Base-by-base conservation (phyloP, 1,140 invertebrate genomes). In the Lamellibrachia luymesi region DNA sequence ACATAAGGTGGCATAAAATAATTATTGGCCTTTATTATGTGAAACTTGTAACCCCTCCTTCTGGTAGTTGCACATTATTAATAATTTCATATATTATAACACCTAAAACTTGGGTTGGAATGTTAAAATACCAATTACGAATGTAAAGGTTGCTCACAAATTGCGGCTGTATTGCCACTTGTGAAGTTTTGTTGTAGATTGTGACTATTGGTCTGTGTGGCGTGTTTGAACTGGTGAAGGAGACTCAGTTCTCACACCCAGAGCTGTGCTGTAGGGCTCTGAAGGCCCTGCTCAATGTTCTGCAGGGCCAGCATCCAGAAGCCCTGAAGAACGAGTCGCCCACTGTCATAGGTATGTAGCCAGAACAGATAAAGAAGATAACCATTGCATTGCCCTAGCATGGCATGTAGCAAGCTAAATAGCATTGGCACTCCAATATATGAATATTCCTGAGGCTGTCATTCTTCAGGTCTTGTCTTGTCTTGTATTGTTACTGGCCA, bases 271-370 rank as follows among this genome's bases (percentile, higher is more conserved):
- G 98, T 89, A 98, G 98, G 96, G 98, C 98, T 52, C 96, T 99
- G 13, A 97, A 97, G 94, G 98, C 98, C 38, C 96, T 99, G 94
- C 96, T 99, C 91, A 98, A 99, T 97, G 97, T 99, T 93, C 96
- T 99, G 92, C 98, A 99, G 97, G 98, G 98, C 64, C 98, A 98
- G 96, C 97, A 97, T 93, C 98, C 98, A 7, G 98, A 99, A 97
- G 98, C 98, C 94, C 97, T 98, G 93, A 97, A 97, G 95, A 97
- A 97, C 94, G 98, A 98, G 95, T 97, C 98, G 80, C 93, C 97
- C 51, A 97, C 98, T 95, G 97, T 98, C 38, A 97, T 98, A 93
- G 98, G 97, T 98, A 96, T 95, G 95, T 94, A 56, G 13, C 51
- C n/a, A n/a, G n/a, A n/a, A n/a, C n/a, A n/a, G n/a, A n/a, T n/a